Evolutionary conservation across 2,888 invertebrate species (phyloP).

Genomic region (Dasypolia templi): DNA sequence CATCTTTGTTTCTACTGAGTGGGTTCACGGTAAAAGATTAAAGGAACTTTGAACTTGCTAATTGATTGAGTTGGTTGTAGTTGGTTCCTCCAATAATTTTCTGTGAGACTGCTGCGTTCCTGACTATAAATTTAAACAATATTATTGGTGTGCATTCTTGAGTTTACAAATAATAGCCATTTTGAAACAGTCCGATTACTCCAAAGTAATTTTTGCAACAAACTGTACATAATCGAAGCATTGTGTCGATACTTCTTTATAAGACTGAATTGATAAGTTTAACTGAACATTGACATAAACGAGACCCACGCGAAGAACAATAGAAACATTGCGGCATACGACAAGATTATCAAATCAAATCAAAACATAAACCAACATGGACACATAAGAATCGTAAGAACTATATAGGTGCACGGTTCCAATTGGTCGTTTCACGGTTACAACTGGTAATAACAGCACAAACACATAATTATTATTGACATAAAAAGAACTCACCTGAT

Average conservation of each 20-base stretch:
- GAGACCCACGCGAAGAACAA: background rate
- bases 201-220: background rate
- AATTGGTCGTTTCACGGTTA: no score
- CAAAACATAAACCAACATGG: no score
- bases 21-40: background rate
- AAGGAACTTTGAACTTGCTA: background rate
- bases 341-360: background rate
- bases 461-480: no score
- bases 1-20: background rate
- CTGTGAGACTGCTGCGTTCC: no score
- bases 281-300: background rate
- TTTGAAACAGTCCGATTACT: background rate
- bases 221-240: background rate
- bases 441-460: no score
- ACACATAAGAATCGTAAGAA: no score
- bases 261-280: background rate
- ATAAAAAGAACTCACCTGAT: conserved; percentile 78
- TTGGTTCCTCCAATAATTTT: background rate
- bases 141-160: background rate
- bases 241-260: background rate
- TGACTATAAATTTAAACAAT: background rate
- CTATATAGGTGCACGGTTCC: no score
- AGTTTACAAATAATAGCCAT: background rate
- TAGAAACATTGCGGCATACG: background rate
- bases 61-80: conserved; percentile 7